Conservation (phyloP, 2,888 invertebrate species). For the Drosophila niveifrons region DNA sequence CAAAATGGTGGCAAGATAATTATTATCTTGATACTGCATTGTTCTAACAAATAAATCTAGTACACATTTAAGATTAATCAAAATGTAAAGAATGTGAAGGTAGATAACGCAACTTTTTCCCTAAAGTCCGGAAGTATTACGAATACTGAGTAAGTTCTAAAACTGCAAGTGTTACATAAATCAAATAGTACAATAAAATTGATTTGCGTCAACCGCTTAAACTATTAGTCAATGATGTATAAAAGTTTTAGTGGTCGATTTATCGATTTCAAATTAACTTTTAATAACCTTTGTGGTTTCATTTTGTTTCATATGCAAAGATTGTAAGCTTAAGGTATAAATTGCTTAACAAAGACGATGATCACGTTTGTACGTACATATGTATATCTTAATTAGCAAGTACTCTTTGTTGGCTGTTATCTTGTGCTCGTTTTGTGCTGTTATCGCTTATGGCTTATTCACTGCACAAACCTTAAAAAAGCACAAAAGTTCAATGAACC, state of each 20-base stretch:
- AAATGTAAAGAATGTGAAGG: too few species aligned
- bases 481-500: conserved; percentile 27
- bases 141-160: too few species aligned
- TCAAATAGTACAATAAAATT: too few species aligned
- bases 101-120: too few species aligned
- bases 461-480: neutral
- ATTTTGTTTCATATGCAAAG: neutral
- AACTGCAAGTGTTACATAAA: too few species aligned
- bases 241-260: neutral
- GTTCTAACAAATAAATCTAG: too few species aligned
- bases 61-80: too few species aligned
- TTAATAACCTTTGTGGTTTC: neutral
- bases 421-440: neutral
- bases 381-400: conserved; percentile 28
- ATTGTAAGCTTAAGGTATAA: neutral
- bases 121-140: too few species aligned
- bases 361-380: neutral
- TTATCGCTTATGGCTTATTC: conserved; percentile 14
- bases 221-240: too few species aligned
- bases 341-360: conserved; percentile 34
- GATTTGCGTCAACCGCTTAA: too few species aligned
- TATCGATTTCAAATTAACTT: neutral
- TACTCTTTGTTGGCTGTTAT: conserved; percentile 40
- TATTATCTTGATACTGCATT: too few species aligned
- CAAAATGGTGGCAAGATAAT: too few species aligned